A percentile compares a stretch with the other conserved stretches of the same genome.
Evolutionary conservation across 2,113 vertebrate species (phyloP).

Genomic region (Paraplagusia blochii): DNA sequence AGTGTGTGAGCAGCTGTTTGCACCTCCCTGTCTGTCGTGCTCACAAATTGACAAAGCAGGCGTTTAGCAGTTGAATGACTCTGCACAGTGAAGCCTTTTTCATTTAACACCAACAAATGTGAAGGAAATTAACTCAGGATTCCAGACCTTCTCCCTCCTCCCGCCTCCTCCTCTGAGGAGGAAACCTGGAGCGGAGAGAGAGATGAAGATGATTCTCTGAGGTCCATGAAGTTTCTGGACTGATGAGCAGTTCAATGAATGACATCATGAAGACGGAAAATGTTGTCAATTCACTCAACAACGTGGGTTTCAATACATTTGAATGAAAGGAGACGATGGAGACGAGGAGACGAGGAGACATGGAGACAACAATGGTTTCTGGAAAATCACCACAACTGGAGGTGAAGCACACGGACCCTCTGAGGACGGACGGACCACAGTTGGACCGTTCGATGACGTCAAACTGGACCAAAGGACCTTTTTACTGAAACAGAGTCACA

Average conservation of each 20-base stretch:
- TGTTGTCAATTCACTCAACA: neutral
- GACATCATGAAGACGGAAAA: neutral
- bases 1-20: neutral
- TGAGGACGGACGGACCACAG: too few species aligned
- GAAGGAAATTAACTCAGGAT: constrained; percentile 11
- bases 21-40: neutral
- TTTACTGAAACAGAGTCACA: neutral
- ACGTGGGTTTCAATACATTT: neutral
- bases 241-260: neutral
- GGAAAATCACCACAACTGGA: too few species aligned
- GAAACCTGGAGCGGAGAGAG: constrained; percentile 1
- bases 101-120: constrained; percentile 13
- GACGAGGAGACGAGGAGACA: too few species aligned
- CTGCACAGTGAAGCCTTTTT: constrained; percentile 14
- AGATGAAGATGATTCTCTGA: neutral
- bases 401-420: too few species aligned
- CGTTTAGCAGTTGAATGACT: constrained; percentile 13
- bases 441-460: too few species aligned
- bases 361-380: too few species aligned
- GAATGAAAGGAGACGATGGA: neutral
- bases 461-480: too few species aligned
- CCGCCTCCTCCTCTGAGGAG: constrained; percentile 2
- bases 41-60: neutral
- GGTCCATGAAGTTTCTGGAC: neutral
- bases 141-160: neutral